A percentile compares a stretch with the other conserved stretches of the same genome.
Evolutionary conservation across 2,113 vertebrate genomes (phyloP).

Genomic region (Hydropotes inermis): DNA sequence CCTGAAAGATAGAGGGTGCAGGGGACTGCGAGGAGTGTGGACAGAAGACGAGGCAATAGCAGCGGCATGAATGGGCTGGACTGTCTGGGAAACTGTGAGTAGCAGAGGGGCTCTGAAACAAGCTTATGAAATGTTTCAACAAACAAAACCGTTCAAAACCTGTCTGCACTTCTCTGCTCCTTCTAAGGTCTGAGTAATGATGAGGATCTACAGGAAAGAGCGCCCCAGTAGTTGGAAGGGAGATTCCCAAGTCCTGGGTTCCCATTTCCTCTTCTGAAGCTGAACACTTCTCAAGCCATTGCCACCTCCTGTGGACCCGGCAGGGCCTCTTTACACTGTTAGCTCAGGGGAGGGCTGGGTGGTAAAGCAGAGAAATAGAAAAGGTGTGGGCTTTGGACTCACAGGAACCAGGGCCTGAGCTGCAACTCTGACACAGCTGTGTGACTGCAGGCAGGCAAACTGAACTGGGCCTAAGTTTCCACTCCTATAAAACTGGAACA

Average conservation of each 20-base stretch:
- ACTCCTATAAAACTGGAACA: not conserved
- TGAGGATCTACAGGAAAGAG: not conserved
- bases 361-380: not conserved
- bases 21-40: rapidly evolving
- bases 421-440: not conserved
- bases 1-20: not conserved
- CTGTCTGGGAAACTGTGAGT: not conserved
- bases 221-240: not conserved
- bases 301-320: not conserved
- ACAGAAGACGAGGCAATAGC: not conserved
- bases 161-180: not conserved
- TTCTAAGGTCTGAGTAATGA: not conserved
- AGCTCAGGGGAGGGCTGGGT: rapidly evolving
- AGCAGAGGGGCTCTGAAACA: not conserved
- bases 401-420: not conserved
- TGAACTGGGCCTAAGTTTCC: not conserved
- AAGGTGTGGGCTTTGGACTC: not conserved
- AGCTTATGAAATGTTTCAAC: not conserved
- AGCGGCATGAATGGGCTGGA: rapidly evolving
- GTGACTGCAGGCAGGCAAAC: not conserved
- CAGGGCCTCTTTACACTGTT: not conserved
- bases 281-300: not conserved
- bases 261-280: not conserved
- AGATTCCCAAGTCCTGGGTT: not conserved
- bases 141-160: not conserved